phyloP scores from a whole-genome alignment of 2,888 invertebrate genomes.

The Troides oblongomaculatus region DNA sequence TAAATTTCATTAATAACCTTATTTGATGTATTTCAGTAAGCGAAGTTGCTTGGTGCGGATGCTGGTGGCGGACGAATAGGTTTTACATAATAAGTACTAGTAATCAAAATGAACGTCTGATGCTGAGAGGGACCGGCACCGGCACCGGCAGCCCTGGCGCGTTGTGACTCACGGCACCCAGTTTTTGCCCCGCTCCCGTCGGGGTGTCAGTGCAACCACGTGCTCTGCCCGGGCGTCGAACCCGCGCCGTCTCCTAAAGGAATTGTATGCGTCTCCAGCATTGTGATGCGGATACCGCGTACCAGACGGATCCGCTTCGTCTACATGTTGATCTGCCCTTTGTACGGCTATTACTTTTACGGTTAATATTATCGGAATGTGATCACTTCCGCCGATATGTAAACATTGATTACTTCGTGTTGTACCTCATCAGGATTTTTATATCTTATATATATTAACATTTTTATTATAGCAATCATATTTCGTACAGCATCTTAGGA shows the following conservation, averaged over 20 bases:
- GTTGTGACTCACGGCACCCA: conserved; percentile 59
- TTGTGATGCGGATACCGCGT: conserved; percentile 29
- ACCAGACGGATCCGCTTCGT: conserved; percentile 14
- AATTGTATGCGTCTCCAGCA: conserved; percentile 56
- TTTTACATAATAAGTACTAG: no score
- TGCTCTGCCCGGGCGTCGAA: conserved; percentile 62
- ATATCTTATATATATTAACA: no score
- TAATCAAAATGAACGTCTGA: neutral
- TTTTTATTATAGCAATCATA: no score
- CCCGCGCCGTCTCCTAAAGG: conserved; percentile 63
- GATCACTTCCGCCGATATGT: no score
- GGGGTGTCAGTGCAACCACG: conserved; percentile 67
- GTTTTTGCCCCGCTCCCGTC: conserved; percentile 55
- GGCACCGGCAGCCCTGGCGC: conserved; percentile 13
- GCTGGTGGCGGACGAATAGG: no score
- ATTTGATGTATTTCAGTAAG: no score
- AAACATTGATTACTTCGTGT: no score
- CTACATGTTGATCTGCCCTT: conserved; percentile 14
- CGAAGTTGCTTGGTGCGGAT: no score
- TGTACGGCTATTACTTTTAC: neutral
- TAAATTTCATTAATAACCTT: no score
- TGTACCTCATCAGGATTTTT: no score
- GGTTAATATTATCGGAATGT: conserved; percentile 1
- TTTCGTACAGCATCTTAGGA: no score
- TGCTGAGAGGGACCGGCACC: neutral